Evolutionary conservation across 2,797 vertebrate genomes (phyloP).

Genomic region (Sylvilagus floridanus): DNA sequence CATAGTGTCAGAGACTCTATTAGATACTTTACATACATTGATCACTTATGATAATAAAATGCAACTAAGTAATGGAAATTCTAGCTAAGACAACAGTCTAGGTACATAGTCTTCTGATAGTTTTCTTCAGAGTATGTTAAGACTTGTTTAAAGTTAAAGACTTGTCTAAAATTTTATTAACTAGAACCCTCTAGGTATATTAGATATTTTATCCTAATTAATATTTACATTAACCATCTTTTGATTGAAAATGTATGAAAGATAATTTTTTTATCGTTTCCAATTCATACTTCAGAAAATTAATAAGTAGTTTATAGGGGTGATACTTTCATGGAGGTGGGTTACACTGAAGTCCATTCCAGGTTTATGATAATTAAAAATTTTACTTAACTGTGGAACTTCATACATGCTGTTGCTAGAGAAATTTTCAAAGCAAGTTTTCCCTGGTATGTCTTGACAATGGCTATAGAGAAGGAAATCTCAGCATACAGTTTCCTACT

Average conservation of each 20-base stretch:
- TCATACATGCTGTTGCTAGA: neutral
- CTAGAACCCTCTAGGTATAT: slow-evolving; percentile 12
- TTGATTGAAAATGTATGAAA: slow-evolving; percentile 45
- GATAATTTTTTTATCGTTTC: slow-evolving; percentile 39
- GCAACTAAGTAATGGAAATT: slow-evolving; percentile 20
- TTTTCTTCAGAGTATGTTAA: neutral
- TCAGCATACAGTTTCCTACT: slow-evolving; percentile 13
- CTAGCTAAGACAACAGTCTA: neutral
- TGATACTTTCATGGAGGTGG: neutral
- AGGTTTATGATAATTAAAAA: slow-evolving; percentile 1
- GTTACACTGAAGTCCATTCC: neutral
- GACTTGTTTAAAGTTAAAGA: no score
- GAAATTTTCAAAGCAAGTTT: slow-evolving; percentile 50
- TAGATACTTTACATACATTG: neutral
- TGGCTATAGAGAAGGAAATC: slow-evolving; percentile 21
- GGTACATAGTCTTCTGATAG: neutral
- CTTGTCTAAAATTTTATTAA: slow-evolving; percentile 12
- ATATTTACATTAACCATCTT: slow-evolving; percentile 41
- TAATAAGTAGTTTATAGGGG: neutral
- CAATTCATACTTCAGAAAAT: slow-evolving; percentile 44
- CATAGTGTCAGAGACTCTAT: neutral
- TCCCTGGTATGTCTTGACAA: neutral
- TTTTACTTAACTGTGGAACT: slow-evolving; percentile 42
- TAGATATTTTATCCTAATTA: slow-evolving; percentile 32
- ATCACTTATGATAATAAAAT: neutral